Evolutionary conservation across 2,888 invertebrate genomes (phyloP), one percentile per base, ranked within the genome.

Genomic region (Dasysyrphus tricinctus): DNA sequence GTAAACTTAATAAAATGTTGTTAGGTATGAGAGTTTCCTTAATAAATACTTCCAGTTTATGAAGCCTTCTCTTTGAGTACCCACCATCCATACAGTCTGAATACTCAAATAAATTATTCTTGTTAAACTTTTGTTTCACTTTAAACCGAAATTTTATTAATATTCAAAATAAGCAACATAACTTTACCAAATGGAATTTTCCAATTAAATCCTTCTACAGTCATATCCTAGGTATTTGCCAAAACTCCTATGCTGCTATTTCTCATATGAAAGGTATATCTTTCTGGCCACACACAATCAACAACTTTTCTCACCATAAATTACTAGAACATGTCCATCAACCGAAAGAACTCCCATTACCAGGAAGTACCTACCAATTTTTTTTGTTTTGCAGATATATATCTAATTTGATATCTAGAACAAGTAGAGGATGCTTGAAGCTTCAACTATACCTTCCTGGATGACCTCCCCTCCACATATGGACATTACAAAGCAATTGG

Each of bases 301-400:
- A 86, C 82, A 82, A 86, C 81, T 86, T 79, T 80, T 81, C 78
- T 79, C 81, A 78, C 74, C 82, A 86, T 82, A 86, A 79, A 78
- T 85, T 80, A 70, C 77, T 47, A 69, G 42, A 54, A 70, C 69
- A 77, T 70, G 81, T 78, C 63, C 81, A 78, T 78, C 78, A 78
- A 79, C 65, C 65, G 54, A 75, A 81, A 85, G 82, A 75, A 78
- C 75, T 81, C 39, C 74, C 70, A 78, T 75, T 72, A 72, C 78
- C 29, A 34, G 29, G 9, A 29, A 7, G 47, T 29, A 37, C 29
- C n/a, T 11, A 2, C 29, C 29, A 49, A 39, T 49, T 63, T 74
- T 51, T 78, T 59, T 16, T 24, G 0, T 61, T 37, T 2, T 16
- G n/a, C 34, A 56, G 0, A 67, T 57, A 63, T 11, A 78, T 74